Conservation (phyloP, 2,888 invertebrate genomes). For the Gerris lacustris region DNA sequence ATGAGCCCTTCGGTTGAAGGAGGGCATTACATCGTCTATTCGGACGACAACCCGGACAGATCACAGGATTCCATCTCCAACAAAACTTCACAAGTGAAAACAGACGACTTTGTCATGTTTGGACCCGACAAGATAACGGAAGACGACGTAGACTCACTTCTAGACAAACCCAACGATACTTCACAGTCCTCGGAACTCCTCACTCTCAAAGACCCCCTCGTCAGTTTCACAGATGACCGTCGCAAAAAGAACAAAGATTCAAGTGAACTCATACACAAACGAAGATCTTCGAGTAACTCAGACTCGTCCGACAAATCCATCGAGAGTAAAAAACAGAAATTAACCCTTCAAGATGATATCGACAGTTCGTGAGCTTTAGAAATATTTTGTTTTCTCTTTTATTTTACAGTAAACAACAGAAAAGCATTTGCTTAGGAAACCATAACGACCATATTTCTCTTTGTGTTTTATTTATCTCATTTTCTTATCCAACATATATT, state of each 20-base stretch:
- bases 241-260: background rate
- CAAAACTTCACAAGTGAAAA: background rate
- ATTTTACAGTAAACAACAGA: background rate
- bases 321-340: conserved; percentile 6
- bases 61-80: background rate
- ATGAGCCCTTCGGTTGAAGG: conserved; percentile 6
- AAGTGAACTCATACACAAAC: background rate
- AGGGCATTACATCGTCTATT: conserved; percentile 19
- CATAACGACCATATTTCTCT: background rate
- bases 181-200: background rate
- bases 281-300: conserved; percentile 4
- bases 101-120: conserved; percentile 10
- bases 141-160: background rate
- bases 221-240: background rate
- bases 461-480: too few species aligned
- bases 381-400: background rate
- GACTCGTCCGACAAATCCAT: background rate
- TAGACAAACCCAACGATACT: background rate
- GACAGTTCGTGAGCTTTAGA: background rate
- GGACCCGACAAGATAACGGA: conserved; percentile 2
- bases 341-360: background rate
- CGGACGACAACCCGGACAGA: conserved; percentile 6
- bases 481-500: too few species aligned
- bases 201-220: background rate
- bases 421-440: background rate